Percentiles rank a stretch among this genome's conserved stretches.
Evolutionary conservation across 2,113 vertebrate species (phyloP).

Genomic region (Synchiropus splendidus): DNA sequence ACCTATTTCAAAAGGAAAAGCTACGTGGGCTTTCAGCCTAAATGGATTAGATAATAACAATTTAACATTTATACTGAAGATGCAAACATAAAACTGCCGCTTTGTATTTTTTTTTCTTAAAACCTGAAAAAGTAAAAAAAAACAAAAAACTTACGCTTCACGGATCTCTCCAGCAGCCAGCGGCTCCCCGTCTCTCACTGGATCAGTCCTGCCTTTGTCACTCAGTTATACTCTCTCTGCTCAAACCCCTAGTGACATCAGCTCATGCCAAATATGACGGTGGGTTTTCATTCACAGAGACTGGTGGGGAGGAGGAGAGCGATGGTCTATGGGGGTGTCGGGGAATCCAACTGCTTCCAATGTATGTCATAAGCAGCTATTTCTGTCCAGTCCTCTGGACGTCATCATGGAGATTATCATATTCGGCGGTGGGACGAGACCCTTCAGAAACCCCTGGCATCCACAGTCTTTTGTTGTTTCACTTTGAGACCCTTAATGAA

Average conservation of each 20-base stretch:
- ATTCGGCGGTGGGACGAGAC: constrained; percentile 42
- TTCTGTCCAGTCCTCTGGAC: constrained; percentile 16
- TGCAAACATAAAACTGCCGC: too few relatives aligned
- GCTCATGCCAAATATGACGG: constrained; percentile 69
- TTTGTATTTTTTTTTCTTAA: too few relatives aligned
- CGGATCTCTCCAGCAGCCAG: constrained; percentile 20
- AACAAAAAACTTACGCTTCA: constrained; percentile 42
- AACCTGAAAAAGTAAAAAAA: background rate
- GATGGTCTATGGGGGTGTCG: constrained; percentile 3
- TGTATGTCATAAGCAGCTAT: constrained; percentile 5
- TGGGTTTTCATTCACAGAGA: constrained; percentile 39
- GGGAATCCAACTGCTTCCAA: constrained; percentile 21
- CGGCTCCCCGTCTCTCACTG: constrained; percentile 34
- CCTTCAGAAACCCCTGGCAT: constrained; percentile 17
- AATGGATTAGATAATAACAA: too few relatives aligned
- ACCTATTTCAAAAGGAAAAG: too few relatives aligned
- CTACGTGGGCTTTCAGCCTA: too few relatives aligned
- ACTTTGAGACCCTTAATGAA: constrained; percentile 22
- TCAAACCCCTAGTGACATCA: constrained; percentile 70
- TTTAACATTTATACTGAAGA: too few relatives aligned
- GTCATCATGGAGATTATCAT: constrained; percentile 43
- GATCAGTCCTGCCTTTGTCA: constrained; percentile 44
- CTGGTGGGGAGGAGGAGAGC: constrained; percentile 10
- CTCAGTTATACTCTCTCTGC: constrained; percentile 62
- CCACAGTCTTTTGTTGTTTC: constrained; percentile 15